Evolutionary conservation across 2,113 vertebrate genomes (phyloP), one percentile per base, ranked within the genome.

Genomic region (Caranx ignobilis): DNA sequence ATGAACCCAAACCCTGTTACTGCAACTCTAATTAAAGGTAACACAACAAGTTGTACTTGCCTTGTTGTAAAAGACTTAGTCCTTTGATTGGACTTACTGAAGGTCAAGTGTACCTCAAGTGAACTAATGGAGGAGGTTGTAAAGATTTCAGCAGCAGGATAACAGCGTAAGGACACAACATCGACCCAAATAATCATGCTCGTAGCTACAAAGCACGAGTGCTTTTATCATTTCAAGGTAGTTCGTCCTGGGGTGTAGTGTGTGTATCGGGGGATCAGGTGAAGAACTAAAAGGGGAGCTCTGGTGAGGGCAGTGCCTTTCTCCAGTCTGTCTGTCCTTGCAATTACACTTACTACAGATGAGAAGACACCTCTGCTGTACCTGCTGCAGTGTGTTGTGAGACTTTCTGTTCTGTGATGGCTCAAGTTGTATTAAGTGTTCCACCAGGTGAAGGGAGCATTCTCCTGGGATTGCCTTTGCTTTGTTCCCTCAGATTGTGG

Each of bases 371-470:
- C 6, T 48, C 45, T 50, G 65, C 47, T 50, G 45, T 50, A 67
- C 31, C 45, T 43, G 52, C 68, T 8, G 41, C 15, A 34, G 54
- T 59, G 52, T 41, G 52, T 11, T 18, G 19, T 55, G 52, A 71
- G 52, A 70, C n/a, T 61, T 39, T 48, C 64, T 41, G 16, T 7
- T n/a, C 50, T 70, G 35, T 54, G 34, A 68, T 67, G 31, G 3
- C 34, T 69, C 21, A 34, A 6, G 54, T 32, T 71, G 39, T 59
- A 60, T 34, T 71, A 59, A 60, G 31, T 60, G 16, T 59, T 34
- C 21, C 12, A 4, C 9, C 12, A 45, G 68, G 15, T 56, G 48
- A 56, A 39, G 19, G 2, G 16, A 31, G 39, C 43, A 21, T 71
- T 15, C 21, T 67, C 32, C 47, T 52, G 37, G 18, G 37, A 71